Evolutionary conservation across 2,797 vertebrate genomes (phyloP).

Genomic region (Clarias platycephalus): DNA sequence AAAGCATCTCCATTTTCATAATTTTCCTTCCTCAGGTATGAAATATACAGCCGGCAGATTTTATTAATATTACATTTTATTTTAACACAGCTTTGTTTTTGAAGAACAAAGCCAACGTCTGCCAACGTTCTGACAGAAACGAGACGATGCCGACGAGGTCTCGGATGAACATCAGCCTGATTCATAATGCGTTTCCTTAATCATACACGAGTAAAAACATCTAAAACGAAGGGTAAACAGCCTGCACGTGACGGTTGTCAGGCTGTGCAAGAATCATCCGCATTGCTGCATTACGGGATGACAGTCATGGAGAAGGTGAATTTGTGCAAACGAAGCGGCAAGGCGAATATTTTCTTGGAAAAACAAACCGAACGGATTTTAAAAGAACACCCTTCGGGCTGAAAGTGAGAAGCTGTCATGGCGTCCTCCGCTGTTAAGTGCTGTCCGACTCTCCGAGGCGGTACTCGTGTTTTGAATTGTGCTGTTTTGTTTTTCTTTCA

Average conservation of each 20-base stretch:
- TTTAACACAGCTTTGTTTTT: conserved; percentile 31
- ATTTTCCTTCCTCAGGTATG: background rate
- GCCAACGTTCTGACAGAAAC: conserved; percentile 64
- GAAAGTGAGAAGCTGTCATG: background rate
- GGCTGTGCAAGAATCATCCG: conserved; percentile 28
- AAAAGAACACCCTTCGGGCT: background rate
- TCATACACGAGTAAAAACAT: conserved; percentile 69
- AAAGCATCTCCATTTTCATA: conserved; percentile 52
- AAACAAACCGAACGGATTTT: background rate
- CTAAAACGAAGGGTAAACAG: conserved; percentile 62
- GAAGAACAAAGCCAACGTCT: conserved; percentile 70
- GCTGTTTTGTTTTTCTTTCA: conserved; percentile 26
- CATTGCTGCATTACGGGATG: background rate
- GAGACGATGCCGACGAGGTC: conserved; percentile 60
- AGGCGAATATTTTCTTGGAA: background rate
- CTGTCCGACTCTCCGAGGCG: background rate
- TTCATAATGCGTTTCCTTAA: conserved; percentile 65
- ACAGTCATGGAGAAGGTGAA: background rate
- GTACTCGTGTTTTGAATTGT: conserved; percentile 54
- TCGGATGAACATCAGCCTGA: conserved; percentile 38
- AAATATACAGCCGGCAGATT: background rate
- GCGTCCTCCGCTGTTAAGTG: conserved; percentile 57
- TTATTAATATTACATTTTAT: background rate
- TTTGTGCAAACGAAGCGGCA: too few species aligned
- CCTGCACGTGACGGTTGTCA: conserved; percentile 46